Conservation (phyloP, 1,140 invertebrate genomes). For the Brachionus manjavacas region DNA sequence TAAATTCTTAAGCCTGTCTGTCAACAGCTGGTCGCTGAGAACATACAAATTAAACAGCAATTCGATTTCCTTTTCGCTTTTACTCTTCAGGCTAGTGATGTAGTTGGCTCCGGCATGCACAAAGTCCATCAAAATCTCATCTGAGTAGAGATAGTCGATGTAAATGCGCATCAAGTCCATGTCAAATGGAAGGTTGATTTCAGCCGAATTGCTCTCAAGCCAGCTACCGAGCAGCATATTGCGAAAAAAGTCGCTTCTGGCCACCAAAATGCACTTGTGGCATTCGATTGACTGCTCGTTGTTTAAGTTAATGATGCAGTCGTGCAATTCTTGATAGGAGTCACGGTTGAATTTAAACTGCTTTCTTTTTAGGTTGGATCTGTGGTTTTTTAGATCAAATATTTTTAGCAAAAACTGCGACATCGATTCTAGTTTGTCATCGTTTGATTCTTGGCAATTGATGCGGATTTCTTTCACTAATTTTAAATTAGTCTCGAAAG, state of each 20-base stretch:
- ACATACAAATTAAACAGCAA: conserved; percentile 66
- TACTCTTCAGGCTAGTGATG: conserved; percentile 20
- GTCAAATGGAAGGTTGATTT: conserved; percentile 56
- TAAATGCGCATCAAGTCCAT: conserved; percentile 62
- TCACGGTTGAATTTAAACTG: conserved; percentile 43
- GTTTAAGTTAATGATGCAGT: conserved; percentile 62
- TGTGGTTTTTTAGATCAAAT: background rate
- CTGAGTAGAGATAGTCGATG: conserved; percentile 67
- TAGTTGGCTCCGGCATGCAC: background rate
- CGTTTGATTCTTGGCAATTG: background rate
- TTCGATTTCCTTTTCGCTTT: conserved; percentile 60
- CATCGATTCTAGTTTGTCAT: conserved; percentile 12
- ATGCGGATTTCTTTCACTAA: background rate
- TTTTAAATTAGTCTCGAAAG: background rate
- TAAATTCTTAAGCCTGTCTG: conserved; percentile 63
- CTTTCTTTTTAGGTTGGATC: background rate
- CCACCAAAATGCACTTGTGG: conserved; percentile 69
- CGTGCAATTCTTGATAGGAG: conserved; percentile 60
- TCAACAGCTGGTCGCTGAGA: conserved; percentile 67
- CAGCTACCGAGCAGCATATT: conserved; percentile 69
- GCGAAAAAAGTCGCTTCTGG: conserved; percentile 69
- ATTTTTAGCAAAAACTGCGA: background rate
- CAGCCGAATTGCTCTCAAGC: conserved; percentile 58
- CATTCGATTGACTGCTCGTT: conserved; percentile 63
- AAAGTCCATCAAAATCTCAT: conserved; percentile 55